Evolutionary conservation across 1,140 invertebrate species (phyloP).

Genomic region (Drosophila sucinea): DNA sequence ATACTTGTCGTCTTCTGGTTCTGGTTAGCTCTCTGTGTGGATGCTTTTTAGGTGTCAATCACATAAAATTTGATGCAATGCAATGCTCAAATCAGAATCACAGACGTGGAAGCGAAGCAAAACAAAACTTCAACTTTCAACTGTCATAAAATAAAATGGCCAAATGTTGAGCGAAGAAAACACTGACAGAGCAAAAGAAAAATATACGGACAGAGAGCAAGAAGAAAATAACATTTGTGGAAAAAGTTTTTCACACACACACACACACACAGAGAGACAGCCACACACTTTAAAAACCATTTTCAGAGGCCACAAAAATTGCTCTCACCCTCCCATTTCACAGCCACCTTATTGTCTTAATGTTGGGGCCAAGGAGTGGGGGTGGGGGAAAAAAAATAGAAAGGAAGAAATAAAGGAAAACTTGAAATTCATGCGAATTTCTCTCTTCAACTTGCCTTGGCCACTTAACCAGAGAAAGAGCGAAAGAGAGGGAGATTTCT

Average conservation of each 20-base stretch:
- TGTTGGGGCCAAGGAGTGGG: constrained; percentile 15
- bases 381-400: constrained; percentile 5
- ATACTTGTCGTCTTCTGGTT: constrained; percentile 22
- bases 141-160: constrained; percentile 48
- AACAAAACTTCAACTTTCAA: constrained; percentile 26
- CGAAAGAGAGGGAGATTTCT: background rate
- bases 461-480: constrained; percentile 23
- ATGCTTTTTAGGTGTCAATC: constrained; percentile 43
- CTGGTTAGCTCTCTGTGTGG: background rate
- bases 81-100: constrained; percentile 12
- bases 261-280: constrained; percentile 5
- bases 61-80: constrained; percentile 47
- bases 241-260: constrained; percentile 33
- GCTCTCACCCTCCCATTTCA: constrained; percentile 5
- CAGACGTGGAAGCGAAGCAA: background rate
- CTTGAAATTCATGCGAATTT: constrained; percentile 68
- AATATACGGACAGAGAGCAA: background rate
- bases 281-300: constrained; percentile 29
- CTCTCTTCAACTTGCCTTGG: constrained; percentile 29
- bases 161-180: constrained; percentile 21
- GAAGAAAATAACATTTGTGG: constrained; percentile 12
- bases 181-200: background rate
- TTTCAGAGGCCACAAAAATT: constrained; percentile 41
- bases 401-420: constrained; percentile 12
- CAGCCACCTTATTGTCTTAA: constrained; percentile 47